These are phyloP conservation scores for Morus bassanus DNA, from an alignment of 2,797 vertebrate genomes.

Conservation along the genomic window DNA sequence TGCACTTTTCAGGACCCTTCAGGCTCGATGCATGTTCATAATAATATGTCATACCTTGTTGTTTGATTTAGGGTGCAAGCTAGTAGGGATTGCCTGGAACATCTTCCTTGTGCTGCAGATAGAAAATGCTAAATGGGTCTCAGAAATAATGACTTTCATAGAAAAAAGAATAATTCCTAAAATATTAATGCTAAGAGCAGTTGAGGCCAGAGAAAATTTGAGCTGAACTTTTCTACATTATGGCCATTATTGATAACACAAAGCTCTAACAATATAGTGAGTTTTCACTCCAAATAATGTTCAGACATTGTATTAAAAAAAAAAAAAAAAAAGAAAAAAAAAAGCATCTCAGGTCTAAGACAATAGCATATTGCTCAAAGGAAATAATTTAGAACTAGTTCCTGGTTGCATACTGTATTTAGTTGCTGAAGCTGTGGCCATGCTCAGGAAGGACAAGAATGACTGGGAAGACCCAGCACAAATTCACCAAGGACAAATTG, in stretches of 20 bases:
- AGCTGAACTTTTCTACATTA: neutral
- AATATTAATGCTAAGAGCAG: neutral
- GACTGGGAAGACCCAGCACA: neutral
- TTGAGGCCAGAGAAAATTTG: neutral
- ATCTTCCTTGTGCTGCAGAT: neutral
- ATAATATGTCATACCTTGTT: neutral
- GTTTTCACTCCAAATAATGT: neutral
- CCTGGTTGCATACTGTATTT: accelerated
- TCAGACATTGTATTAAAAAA: neutral
- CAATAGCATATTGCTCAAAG: neutral
- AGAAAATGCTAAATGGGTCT: neutral
- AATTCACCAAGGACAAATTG: neutral
- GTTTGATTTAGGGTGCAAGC: neutral
- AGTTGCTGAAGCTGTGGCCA: neutral
- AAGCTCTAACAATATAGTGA: neutral
- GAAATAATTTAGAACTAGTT: neutral
- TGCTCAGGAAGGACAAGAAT: neutral
- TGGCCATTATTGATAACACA: neutral
- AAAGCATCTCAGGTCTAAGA: neutral
- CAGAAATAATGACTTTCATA: neutral
- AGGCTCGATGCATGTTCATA: neutral
- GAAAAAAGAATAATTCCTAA: neutral
- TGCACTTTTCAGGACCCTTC: neutral
- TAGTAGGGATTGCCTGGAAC: neutral
- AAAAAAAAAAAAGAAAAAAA: accelerated